Evolutionary conservation across 2,113 vertebrate genomes (phyloP), one percentile per base, ranked within the genome.

Genomic region (Chlamydotis undulata): DNA sequence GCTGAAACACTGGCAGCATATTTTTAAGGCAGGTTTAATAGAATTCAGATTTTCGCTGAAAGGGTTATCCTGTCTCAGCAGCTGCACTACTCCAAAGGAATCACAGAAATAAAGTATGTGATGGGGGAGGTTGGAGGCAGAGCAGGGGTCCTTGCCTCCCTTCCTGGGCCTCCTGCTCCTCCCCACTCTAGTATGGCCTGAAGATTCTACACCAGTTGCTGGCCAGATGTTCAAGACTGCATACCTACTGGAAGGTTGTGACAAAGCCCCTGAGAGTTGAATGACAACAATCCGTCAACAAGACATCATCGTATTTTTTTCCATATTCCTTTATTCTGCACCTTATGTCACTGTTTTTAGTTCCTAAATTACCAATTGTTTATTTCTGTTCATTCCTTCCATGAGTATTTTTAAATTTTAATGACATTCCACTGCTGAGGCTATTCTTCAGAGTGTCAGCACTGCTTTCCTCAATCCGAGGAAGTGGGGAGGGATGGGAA

Each of bases 321-420:
- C 45, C 23, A 76, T 93, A 97, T 98, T 97, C 97, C 94, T 97
- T 98, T 98, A 98, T 97, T 98, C 95, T 77, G 57, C 60, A 96
- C 97, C 97, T 98, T 98, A 98, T 98, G 98, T 93, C 94, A 97
- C 91, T 98, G 97, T 97, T 98, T 98, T 96, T 78, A 78, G 61
- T 93, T 93, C 93, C 92, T 89, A 86, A 97, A 97, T 97, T 96
- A 93, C 78, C 86, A 45, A 0, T 95, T 94, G 90, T 93, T 97
- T 96, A 96, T 94, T 96, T 96, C 91, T 87, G 35, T 37, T 95
- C 4, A 6, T 90, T 96, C 56, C 69, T 97, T 95, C 56, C 57
- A 93, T 83, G 43, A 70, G 70, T 97, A 82, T 96, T 97, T 97
- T 93, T 97, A 75, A 91, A 93, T 96, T 97, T 95, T 97, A 97